Conservation (phyloP, 2,113 vertebrate species). For the Pseudolaguvia tuberculata region DNA sequence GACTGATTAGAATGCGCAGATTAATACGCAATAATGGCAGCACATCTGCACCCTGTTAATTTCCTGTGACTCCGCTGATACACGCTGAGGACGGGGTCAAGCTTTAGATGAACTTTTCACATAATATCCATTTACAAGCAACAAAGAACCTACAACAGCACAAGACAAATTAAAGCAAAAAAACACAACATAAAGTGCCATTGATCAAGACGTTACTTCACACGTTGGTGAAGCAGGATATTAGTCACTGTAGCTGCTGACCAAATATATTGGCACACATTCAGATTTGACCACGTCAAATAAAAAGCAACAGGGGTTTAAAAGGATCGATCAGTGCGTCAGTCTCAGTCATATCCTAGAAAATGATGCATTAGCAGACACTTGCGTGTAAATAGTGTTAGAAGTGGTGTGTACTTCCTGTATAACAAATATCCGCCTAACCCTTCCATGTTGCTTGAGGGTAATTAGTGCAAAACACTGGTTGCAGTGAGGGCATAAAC, state of each 20-base stretch:
- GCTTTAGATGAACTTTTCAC: not conserved
- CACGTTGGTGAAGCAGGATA: not conserved
- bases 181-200: slow-evolving; percentile 2
- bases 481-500: not conserved
- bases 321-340: not conserved
- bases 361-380: not conserved
- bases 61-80: not conserved
- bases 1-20: too few relatives aligned
- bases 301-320: not conserved
- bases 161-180: not conserved
- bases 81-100: not conserved
- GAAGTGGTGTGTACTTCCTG: not conserved
- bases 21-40: not conserved
- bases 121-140: not conserved
- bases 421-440: not conserved
- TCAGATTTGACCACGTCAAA: not conserved
- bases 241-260: not conserved
- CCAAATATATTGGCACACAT: not conserved
- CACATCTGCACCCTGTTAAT: not conserved
- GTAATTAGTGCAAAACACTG: slow-evolving; percentile 6
- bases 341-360: not conserved
- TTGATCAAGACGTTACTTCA: not conserved
- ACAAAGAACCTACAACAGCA: slow-evolving; percentile 4
- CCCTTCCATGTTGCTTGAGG: not conserved
- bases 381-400: not conserved